Percentiles rank a stretch among this genome's conserved stretches.
Conservation (phyloP, 2,888 invertebrate genomes). For the Halictus ligatus region DNA sequence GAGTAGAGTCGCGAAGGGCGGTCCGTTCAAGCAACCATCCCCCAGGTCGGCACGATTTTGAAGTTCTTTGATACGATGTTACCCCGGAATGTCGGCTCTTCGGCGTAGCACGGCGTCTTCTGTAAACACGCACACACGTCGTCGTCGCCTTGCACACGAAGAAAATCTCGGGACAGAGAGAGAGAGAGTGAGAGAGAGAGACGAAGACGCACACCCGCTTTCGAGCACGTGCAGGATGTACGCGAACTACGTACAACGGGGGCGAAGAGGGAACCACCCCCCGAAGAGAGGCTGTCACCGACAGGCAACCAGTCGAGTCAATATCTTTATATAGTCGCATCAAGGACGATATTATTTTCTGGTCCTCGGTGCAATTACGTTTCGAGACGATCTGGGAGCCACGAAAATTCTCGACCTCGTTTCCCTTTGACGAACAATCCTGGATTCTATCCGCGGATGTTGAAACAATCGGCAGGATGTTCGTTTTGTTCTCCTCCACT, state of each 20-base stretch:
- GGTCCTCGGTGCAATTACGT: constrained; percentile 59
- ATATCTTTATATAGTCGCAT: constrained; percentile 80
- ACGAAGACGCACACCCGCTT: constrained; percentile 11
- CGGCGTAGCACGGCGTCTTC: constrained; percentile 46
- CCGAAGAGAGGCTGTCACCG: constrained; percentile 78
- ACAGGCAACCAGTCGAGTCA: constrained; percentile 77
- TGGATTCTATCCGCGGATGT: neutral
- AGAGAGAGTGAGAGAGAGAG: constrained; percentile 18
- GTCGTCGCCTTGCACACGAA: constrained; percentile 35
- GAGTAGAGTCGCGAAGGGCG: constrained; percentile 45
- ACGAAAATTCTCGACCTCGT: neutral
- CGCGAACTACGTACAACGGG: constrained; percentile 51
- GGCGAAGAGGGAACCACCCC: constrained; percentile 64
- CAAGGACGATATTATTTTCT: constrained; percentile 78
- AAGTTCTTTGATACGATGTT: constrained; percentile 70
- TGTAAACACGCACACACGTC: constrained; percentile 43
- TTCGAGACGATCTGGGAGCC: constrained; percentile 22
- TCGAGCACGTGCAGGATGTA: constrained; percentile 60
- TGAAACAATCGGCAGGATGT: neutral
- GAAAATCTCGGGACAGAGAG: constrained; percentile 35
- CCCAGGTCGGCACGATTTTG: constrained; percentile 55
- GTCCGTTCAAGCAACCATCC: constrained; percentile 57
- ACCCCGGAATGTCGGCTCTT: constrained; percentile 55
- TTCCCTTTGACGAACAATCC: neutral
- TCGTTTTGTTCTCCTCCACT: neutral